Percentiles rank a stretch among this genome's conserved stretches.
phyloP scores from a whole-genome alignment of 2,888 invertebrate species.

The Theodoxus fluviatilis region DNA sequence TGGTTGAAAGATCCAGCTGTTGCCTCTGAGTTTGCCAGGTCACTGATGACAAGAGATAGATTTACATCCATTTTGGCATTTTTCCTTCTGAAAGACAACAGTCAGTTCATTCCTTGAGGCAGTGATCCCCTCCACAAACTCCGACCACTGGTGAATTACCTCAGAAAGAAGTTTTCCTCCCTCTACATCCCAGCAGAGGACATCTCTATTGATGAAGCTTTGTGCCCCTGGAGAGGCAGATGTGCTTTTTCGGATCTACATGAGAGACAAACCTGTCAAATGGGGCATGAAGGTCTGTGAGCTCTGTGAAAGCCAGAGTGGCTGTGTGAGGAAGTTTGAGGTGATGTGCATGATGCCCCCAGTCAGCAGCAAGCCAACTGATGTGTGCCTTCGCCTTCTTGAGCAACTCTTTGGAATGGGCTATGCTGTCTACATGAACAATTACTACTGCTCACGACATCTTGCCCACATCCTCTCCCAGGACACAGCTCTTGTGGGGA shows the following conservation, averaged over 20 bases:
- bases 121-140: conserved; percentile 14
- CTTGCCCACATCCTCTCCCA: conserved; percentile 2
- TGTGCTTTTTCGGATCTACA: not conserved
- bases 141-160: not conserved
- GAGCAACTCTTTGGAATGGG: conserved; percentile 4
- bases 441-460: conserved; percentile 26
- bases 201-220: conserved; percentile 17
- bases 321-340: conserved; percentile 12
- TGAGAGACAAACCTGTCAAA: conserved; percentile 19
- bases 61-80: no score
- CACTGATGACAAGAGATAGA: not conserved
- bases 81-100: no score
- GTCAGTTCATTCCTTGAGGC: not conserved
- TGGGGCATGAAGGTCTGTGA: conserved; percentile 16
- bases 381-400: conserved; percentile 9
- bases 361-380: conserved; percentile 21
- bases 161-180: not conserved
- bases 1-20: not conserved
- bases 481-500: conserved; percentile 24
- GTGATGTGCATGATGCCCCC: not conserved
- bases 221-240: conserved; percentile 21
- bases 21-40: not conserved
- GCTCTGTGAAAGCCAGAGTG: conserved; percentile 12
- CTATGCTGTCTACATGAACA: conserved; percentile 25
- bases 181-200: conserved; percentile 8